A percentile compares a stretch with the other conserved stretches of the same genome.
Conservation (phyloP, 2,113 vertebrate genomes). For the Corythornis vintsioides region DNA sequence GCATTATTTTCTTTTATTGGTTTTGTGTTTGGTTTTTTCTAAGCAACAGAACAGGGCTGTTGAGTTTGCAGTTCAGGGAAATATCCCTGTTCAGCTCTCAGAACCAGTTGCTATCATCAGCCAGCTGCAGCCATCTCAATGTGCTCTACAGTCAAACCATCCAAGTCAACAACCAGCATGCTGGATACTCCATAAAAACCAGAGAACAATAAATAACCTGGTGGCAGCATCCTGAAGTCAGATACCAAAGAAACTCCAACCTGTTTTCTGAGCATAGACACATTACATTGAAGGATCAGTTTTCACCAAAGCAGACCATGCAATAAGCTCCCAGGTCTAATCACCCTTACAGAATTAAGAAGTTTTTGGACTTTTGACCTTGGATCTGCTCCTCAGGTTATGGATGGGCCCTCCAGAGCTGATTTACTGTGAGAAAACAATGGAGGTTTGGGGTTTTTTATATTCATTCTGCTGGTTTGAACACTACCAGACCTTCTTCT, state of each 20-base stretch:
- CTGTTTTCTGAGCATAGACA: neutral
- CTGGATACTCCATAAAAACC: neutral
- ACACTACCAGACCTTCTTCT: neutral
- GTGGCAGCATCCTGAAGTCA: neutral
- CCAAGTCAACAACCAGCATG: neutral
- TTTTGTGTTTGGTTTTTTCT: neutral
- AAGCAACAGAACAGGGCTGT: neutral
- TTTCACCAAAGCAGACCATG: neutral
- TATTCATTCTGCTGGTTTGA: neutral
- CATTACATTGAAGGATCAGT: neutral
- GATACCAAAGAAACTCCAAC: neutral
- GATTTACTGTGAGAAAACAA: neutral
- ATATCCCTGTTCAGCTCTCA: neutral
- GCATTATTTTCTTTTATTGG: neutral
- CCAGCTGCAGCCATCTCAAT: neutral
- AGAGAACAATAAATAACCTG: neutral
- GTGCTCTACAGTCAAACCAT: neutral
- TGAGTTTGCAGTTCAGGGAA: neutral
- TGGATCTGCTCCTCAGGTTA: neutral
- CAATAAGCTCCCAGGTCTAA: neutral
- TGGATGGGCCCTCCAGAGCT: neutral
- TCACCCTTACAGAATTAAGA: neutral
- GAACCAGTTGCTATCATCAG: neutral
- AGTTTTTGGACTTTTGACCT: neutral
- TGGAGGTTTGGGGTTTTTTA: neutral